Conservation (phyloP, 2,888 invertebrate species). For the Polydrusus cervinus region DNA sequence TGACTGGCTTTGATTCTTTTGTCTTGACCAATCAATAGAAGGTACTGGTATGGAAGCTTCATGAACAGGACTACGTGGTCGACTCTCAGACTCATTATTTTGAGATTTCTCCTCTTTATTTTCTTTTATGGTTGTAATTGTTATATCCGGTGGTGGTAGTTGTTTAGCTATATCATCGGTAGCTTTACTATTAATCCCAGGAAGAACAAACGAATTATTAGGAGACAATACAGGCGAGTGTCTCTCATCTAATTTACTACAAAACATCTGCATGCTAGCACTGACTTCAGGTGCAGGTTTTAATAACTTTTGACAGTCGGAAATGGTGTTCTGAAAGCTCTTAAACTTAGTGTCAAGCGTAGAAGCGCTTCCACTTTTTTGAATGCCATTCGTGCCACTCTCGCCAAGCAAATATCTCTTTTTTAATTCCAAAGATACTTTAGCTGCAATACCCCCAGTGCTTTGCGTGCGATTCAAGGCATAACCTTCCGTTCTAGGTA, state of each 20-base stretch:
- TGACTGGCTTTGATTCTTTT: constrained; percentile 67
- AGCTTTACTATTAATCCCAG: constrained; percentile 9
- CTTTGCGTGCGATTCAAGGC: constrained; percentile 88
- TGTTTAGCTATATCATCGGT: constrained; percentile 15
- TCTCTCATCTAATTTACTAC: constrained; percentile 67
- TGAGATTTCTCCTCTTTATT: constrained; percentile 57
- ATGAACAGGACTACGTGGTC: constrained; percentile 77
- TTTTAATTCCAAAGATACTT: constrained; percentile 89
- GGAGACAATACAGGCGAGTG: constrained; percentile 65
- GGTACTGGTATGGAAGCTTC: constrained; percentile 80
- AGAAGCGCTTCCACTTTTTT: constrained; percentile 88
- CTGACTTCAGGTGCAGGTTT: constrained; percentile 82
- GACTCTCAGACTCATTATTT: constrained; percentile 70
- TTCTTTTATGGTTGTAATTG: constrained; percentile 50
- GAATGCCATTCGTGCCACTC: constrained; percentile 79
- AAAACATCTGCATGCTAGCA: constrained; percentile 82
- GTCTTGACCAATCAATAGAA: constrained; percentile 74
- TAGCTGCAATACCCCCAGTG: constrained; percentile 90
- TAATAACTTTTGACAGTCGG: constrained; percentile 90
- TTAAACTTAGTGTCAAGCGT: constrained; percentile 89
- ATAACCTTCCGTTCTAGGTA: constrained; percentile 79
- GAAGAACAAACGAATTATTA: constrained; percentile 32
- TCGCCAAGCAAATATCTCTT: constrained; percentile 88
- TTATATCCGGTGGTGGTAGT: constrained; percentile 54
- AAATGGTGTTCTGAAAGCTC: constrained; percentile 88